Percentiles rank a stretch among this genome's conserved stretches.
Evolutionary conservation across 1,140 invertebrate species (phyloP).

Genomic region (Calliphora vicina): DNA sequence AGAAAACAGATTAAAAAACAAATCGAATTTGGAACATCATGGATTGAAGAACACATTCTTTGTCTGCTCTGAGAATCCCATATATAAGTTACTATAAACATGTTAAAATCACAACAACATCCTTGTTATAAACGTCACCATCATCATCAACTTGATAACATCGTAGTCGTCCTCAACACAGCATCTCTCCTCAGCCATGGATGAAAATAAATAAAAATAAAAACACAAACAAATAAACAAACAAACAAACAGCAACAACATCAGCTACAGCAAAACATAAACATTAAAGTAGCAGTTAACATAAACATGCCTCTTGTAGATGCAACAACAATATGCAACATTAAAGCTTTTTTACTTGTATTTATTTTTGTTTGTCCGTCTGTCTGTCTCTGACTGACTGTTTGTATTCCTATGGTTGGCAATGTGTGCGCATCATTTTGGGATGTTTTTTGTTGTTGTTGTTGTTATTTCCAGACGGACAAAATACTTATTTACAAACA

Average conservation of each 20-base stretch:
- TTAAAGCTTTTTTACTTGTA: not conserved
- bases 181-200: not conserved
- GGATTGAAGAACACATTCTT: too few relatives aligned
- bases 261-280: not conserved
- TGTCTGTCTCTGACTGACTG: not conserved
- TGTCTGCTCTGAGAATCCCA: not conserved
- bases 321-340: not conserved
- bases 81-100: not conserved
- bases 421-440: not conserved
- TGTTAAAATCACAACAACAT: constrained; percentile 8
- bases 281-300: constrained; percentile 16
- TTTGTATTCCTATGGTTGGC: not conserved
- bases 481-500: too few relatives aligned
- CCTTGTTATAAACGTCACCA: constrained; percentile 9
- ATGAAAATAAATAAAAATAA: not conserved
- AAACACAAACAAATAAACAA: not conserved
- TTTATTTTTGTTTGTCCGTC: not conserved
- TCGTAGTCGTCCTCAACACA: not conserved
- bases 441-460: not conserved
- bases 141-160: constrained; percentile 14
- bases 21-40: too few relatives aligned
- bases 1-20: too few relatives aligned
- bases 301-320: not conserved
- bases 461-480: too few relatives aligned
- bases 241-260: constrained; percentile 1